A percentile compares a stretch with the other conserved stretches of the same genome.
Evolutionary conservation across 2,113 vertebrate genomes (phyloP).

Genomic region (Erpornis zantholeuca): DNA sequence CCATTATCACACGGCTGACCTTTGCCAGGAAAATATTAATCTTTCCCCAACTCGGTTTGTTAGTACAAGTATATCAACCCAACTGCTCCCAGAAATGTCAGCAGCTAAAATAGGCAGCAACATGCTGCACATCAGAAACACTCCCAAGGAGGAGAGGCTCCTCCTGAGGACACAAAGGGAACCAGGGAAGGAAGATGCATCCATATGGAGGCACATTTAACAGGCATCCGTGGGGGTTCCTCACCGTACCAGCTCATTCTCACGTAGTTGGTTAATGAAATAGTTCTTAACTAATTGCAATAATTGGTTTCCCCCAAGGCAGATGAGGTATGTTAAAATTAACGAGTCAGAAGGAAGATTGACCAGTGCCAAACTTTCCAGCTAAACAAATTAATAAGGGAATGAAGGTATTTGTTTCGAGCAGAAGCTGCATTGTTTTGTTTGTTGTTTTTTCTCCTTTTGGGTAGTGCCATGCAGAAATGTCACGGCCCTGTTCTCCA

Average conservation of each 20-base stretch:
- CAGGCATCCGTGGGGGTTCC: constrained; percentile 11
- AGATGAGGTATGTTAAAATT: constrained; percentile 49
- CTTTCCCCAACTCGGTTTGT: constrained; percentile 50
- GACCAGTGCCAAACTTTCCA: not conserved
- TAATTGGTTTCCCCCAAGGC: constrained; percentile 34
- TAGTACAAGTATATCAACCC: constrained; percentile 47
- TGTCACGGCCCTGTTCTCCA: too few relatives aligned
- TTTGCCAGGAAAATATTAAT: constrained; percentile 64
- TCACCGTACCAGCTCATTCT: not conserved
- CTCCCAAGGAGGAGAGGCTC: not conserved
- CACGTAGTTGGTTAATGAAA: constrained; percentile 61
- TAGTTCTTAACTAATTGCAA: constrained; percentile 18
- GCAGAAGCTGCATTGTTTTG: not conserved
- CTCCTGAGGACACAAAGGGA: constrained; percentile 26
- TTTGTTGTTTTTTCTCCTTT: not conserved
- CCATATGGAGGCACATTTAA: constrained; percentile 36
- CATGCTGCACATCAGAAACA: constrained; percentile 39
- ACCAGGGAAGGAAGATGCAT: not conserved
- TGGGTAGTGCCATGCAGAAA: not conserved
- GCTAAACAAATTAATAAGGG: not conserved
- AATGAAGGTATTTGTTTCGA: not conserved
- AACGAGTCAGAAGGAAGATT: not conserved
- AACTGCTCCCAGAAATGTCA: constrained; percentile 68
- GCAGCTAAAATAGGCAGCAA: constrained; percentile 41
- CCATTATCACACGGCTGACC: constrained; percentile 31